Evolutionary conservation across 2,797 vertebrate genomes (phyloP).

Genomic region (Micrastur ruficollis): DNA sequence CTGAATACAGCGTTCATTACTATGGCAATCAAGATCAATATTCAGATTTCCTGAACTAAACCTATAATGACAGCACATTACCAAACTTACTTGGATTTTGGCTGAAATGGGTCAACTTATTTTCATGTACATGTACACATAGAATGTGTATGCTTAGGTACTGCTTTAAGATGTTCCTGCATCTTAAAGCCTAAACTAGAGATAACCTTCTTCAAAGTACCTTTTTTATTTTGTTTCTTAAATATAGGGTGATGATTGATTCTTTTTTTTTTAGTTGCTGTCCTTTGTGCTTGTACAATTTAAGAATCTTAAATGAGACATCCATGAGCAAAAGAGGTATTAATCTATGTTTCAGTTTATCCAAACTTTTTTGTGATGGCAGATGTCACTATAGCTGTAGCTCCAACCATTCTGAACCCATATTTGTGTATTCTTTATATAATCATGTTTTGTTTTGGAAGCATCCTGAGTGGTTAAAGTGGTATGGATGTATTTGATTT

Average conservation of each 20-base stretch:
- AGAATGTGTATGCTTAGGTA: neutral
- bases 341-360: neutral
- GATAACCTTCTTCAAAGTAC: neutral
- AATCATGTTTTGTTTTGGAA: neutral
- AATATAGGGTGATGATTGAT: neutral
- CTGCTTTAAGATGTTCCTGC: neutral
- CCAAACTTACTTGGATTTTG: neutral
- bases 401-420: neutral
- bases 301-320: neutral
- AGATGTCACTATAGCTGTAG: neutral
- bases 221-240: neutral
- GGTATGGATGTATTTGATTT: neutral
- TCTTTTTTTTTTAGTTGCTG: neutral
- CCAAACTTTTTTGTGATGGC: neutral
- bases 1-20: rapidly evolving
- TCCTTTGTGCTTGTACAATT: neutral
- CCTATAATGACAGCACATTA: neutral
- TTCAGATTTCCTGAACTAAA: neutral
- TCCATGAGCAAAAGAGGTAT: neutral
- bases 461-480: neutral
- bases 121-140: neutral
- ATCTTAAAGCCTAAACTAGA: neutral
- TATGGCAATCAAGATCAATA: neutral
- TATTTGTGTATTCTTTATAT: neutral
- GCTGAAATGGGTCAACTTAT: neutral